Base-by-base conservation (phyloP, 2,113 vertebrate species). In the chimpanzee (Pan troglodytes) region DNA sequence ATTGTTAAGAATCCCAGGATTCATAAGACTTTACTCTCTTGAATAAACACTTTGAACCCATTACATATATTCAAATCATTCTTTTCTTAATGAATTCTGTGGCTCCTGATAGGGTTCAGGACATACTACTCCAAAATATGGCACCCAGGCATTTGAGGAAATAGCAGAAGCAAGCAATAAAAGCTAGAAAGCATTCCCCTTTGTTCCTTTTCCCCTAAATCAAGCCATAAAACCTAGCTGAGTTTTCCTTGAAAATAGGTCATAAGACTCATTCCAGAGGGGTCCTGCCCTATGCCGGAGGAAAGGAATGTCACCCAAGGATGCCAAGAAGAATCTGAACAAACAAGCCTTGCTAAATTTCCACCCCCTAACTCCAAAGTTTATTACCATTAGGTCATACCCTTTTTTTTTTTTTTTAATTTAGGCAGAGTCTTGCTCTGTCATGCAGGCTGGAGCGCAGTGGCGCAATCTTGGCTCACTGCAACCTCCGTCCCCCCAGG, bases 1-100 rank as follows among this genome's bases (percentile, higher is more conserved):
- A 57, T 64, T 14, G 61, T 64, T 64, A 30, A 32, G 61, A 64
- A 64, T 32, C 61, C 12, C 82, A 38, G 4, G 23, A 73, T 68
- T 72, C 16, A 40, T 80, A 68, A 52, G 81, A 23, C 18, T 61
- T 97, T 72, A 82, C 14, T 55, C 2, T 93, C 35, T 88, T 79
- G 43, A 95, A 82, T 0, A 84, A 93, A 73, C 13, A 67, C 59
- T 59, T 87, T 67, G 35, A 90, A 92, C 5, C 9, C 23, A 85
- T 95, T 45, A 45, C 8, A 50, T 68, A 50, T 67, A 86, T 78
- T 87, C 35, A 75, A 75, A 85, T 40, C 40, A 72, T 43, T 8
- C 20, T 90, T 70, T 82, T 93, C 6, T 88, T 96, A 73, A 67
- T 83, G 76, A 87, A 86, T 92, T 38, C 12, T 76, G 9, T 95